A percentile compares a stretch with the other conserved stretches of the same genome.
phyloP scores from a whole-genome alignment of 2,888 invertebrate genomes.

The Apodemia mormo region DNA sequence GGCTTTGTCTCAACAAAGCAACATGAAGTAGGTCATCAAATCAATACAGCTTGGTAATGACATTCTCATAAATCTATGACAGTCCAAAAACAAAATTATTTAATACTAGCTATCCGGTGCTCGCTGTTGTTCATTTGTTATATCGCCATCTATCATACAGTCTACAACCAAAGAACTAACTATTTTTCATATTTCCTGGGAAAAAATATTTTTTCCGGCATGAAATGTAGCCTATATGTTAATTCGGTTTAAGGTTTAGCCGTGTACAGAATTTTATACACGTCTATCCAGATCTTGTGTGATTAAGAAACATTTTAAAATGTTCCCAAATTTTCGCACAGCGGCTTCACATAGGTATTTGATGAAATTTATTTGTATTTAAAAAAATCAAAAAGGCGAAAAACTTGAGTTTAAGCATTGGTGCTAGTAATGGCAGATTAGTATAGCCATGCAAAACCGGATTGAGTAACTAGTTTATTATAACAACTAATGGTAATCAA shows the following conservation, averaged over 20 bases:
- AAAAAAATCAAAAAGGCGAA: too few relatives aligned
- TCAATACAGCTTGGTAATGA: conserved; percentile 11
- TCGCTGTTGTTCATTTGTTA: not conserved
- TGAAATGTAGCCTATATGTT: not conserved
- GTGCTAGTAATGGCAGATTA: too few relatives aligned
- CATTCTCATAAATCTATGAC: not conserved
- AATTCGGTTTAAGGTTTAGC: not conserved
- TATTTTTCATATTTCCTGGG: not conserved
- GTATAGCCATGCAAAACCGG: too few relatives aligned
- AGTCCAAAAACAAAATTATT: not conserved
- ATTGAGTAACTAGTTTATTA: too few relatives aligned
- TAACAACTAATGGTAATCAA: not conserved
- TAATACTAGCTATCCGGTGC: not conserved
- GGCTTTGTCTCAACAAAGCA: not conserved
- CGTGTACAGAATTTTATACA: not conserved
- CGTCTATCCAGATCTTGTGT: too few relatives aligned
- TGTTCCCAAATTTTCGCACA: too few relatives aligned
- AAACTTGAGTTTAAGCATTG: too few relatives aligned
- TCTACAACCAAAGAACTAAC: not conserved
- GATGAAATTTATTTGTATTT: too few relatives aligned
- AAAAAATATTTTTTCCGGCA: not conserved
- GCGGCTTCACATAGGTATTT: too few relatives aligned
- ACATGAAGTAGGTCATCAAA: not conserved
- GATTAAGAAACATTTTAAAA: too few relatives aligned
- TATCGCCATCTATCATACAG: not conserved